A percentile compares a stretch with the other conserved stretches of the same genome.
phyloP scores from a whole-genome alignment of 2,797 vertebrate species.

The Poeciliopsis infans region DNA sequence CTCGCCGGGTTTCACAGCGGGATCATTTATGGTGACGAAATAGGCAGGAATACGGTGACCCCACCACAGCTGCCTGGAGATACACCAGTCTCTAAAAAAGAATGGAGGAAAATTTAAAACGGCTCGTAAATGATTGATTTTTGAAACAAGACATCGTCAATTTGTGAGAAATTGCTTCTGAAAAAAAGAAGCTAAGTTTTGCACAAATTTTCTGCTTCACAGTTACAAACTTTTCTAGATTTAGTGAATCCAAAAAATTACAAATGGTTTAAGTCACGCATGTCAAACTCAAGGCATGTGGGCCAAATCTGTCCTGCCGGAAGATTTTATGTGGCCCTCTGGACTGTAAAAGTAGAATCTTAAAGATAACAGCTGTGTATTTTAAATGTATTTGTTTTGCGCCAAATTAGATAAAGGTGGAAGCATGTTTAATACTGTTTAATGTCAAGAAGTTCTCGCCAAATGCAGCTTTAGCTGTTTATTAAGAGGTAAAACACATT shows the following conservation, averaged over 20 bases:
- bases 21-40: slow-evolving; percentile 84
- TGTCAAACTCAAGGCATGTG: too few relatives aligned
- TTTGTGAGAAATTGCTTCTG: not conserved
- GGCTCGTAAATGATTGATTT: not conserved
- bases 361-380: too few relatives aligned
- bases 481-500: too few relatives aligned
- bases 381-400: too few relatives aligned
- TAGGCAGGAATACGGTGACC: slow-evolving; percentile 94
- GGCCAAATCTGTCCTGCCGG: too few relatives aligned
- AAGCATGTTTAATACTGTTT: too few relatives aligned
- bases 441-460: too few relatives aligned
- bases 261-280: not conserved
- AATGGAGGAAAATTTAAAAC: not conserved
- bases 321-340: too few relatives aligned
- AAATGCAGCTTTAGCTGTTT: too few relatives aligned
- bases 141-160: not conserved
- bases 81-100: slow-evolving; percentile 89
- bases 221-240: not conserved
- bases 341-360: too few relatives aligned
- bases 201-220: not conserved
- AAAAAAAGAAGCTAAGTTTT: not conserved
- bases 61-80: slow-evolving; percentile 96
- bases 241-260: not conserved
- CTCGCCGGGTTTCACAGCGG: slow-evolving; percentile 83
- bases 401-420: too few relatives aligned